Percentiles rank a stretch among this genome's conserved stretches.
Evolutionary conservation across 1,140 invertebrate genomes (phyloP).

Genomic region (Polyergus mexicanus): DNA sequence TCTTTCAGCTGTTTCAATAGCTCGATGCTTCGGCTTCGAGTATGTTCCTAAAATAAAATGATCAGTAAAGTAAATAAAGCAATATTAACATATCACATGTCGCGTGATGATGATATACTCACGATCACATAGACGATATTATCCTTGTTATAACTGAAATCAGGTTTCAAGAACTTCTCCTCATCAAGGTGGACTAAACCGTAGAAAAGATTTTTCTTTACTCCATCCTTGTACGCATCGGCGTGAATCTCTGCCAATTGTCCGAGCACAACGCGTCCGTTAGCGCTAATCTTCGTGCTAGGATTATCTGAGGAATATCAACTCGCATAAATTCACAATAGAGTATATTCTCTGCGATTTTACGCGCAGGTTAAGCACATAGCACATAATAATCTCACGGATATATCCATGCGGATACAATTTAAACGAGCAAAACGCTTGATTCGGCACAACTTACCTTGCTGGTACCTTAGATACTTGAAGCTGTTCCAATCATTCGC

Average conservation of each 20-base stretch:
- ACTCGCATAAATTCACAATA: background rate
- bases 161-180: constrained; percentile 90
- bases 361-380: background rate
- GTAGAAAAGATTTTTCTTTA: constrained; percentile 88
- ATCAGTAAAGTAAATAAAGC: background rate
- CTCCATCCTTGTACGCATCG: constrained; percentile 86
- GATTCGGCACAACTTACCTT: constrained; percentile 82
- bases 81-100: background rate
- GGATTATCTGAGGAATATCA: constrained; percentile 80
- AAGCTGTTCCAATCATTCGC: constrained; percentile 87
- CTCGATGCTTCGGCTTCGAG: constrained; percentile 68
- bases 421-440: background rate
- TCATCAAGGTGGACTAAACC: constrained; percentile 89
- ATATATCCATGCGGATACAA: background rate
- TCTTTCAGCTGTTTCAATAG: constrained; percentile 82
- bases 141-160: constrained; percentile 89
- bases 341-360: background rate
- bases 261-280: constrained; percentile 88
- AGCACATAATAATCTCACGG: background rate
- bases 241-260: constrained; percentile 89
- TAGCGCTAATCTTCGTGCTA: constrained; percentile 87
- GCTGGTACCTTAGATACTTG: constrained; percentile 85
- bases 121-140: constrained; percentile 86
- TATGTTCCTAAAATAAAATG: constrained; percentile 66
- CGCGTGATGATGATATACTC: constrained; percentile 58